Evolutionary conservation across 1,140 invertebrate genomes (phyloP).

Genomic region (Uloborus diversus): DNA sequence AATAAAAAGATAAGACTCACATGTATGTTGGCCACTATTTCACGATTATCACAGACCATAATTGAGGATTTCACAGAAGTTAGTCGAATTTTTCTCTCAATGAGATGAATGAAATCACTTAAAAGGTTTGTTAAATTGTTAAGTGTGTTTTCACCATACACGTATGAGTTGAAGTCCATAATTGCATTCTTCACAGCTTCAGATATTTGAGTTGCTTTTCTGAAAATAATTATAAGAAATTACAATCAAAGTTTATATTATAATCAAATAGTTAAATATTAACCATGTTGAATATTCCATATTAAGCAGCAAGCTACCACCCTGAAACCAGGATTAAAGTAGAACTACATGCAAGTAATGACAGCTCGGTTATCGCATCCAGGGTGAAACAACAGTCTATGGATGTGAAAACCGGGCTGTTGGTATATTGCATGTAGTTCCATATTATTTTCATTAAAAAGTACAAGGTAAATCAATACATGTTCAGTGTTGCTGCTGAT

Average conservation of each 20-base stretch:
- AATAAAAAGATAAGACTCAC: conserved; percentile 8
- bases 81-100: conserved; percentile 57
- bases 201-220: conserved; percentile 35
- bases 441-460: too few relatives aligned
- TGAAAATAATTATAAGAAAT: not conserved
- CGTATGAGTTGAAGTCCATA: conserved; percentile 30
- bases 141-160: conserved; percentile 35
- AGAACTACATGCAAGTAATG: too few relatives aligned
- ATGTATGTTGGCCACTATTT: conserved; percentile 28
- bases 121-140: conserved; percentile 53
- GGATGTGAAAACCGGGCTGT: too few relatives aligned
- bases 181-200: conserved; percentile 36
- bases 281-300: too few relatives aligned
- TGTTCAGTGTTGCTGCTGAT: too few relatives aligned
- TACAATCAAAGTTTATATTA: not conserved
- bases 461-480: too few relatives aligned
- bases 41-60: conserved; percentile 32
- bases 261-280: not conserved
- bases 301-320: too few relatives aligned
- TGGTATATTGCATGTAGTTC: too few relatives aligned
- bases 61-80: conserved; percentile 49
- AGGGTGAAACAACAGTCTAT: too few relatives aligned
- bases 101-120: conserved; percentile 53
- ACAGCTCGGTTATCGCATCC: too few relatives aligned
- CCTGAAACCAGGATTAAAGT: too few relatives aligned